Evolutionary conservation across 1,140 invertebrate genomes (phyloP), one percentile per base, ranked within the genome.

Genomic region (Popillia japonica): DNA sequence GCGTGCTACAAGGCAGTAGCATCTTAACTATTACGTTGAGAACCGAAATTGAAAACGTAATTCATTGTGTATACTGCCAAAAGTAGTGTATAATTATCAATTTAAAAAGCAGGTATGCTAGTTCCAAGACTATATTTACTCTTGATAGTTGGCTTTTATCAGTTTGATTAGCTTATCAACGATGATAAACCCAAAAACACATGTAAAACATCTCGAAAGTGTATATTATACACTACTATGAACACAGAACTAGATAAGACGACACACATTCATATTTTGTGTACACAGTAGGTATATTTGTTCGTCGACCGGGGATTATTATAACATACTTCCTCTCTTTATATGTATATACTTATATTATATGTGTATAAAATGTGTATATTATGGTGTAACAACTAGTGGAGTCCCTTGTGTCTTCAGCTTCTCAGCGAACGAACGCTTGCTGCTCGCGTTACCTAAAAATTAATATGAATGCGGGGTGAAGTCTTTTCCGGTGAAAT

Each of bases 181-280:
- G 3, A 55, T n/a, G 75, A 59, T 55, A 76, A 55, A 76, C 75
- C 40, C 23, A 44, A 76, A 76, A 76, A 76, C 75, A 76, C 75
- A 76, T 76, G 75, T 76, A 76, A 76, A 76, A 76, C 75, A 76
- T 76, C 72, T 74, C 72, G 40, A 74, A 59, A 76, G 27, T 76
- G 75, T 59, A 76, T 59, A 59, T 76, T 34, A 34, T 27, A 59
- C 75, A 76, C 75, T 76, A 74, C 72, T 74, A 74, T 74, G 61
- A 68, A 68, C 61, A 74, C 34, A 74, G 72, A 74, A 44, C 72
- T 34, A 68, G 72, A 74, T 74, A 74, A 74, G 72, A 74, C 72
- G 72, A 74, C 72, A 74, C 72, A 44, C 72, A 74, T 74, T 74
- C 72, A 74, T 40, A 74, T 68, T 44, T 44, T 74, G 72, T 74